phyloP scores from a whole-genome alignment of 2,113 vertebrate species.

The Chamaea fasciata region DNA sequence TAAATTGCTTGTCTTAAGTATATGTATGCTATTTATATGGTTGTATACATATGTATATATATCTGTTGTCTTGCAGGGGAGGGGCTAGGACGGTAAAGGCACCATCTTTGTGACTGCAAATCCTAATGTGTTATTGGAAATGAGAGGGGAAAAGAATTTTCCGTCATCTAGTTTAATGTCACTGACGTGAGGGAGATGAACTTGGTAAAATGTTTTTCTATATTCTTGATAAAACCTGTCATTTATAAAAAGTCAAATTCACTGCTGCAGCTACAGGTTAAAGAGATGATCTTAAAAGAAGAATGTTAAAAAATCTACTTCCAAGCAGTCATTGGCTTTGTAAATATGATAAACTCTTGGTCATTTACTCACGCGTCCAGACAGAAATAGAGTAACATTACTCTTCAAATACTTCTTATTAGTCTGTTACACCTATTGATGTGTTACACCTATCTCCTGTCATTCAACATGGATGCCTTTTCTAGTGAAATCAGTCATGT shows the following conservation, averaged over 20 bases:
- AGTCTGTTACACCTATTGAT: slow-evolving; percentile 59
- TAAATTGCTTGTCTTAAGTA: neutral
- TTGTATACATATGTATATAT: neutral
- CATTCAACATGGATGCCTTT: slow-evolving; percentile 47
- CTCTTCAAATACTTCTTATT: slow-evolving; percentile 58
- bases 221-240: slow-evolving; percentile 47
- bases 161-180: neutral
- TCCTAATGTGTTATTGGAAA: neutral
- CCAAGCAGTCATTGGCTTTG: slow-evolving; percentile 11
- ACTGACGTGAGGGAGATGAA: neutral
- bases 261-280: slow-evolving; percentile 50
- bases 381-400: slow-evolving; percentile 58
- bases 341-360: slow-evolving; percentile 35
- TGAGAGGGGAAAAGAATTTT: neutral
- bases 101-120: neutral
- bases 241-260: slow-evolving; percentile 55
- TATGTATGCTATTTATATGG: neutral
- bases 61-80: neutral
- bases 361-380: slow-evolving; percentile 41
- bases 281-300: slow-evolving; percentile 39
- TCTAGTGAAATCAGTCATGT: slow-evolving; percentile 35
- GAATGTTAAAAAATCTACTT: neutral
- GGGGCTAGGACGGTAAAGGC: neutral
- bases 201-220: slow-evolving; percentile 20
- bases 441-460: slow-evolving; percentile 45